A percentile compares a stretch with the other conserved stretches of the same genome.
Evolutionary conservation across 92 coral and sea anemone species (phyloP).

Genomic region (Montipora capitata): DNA sequence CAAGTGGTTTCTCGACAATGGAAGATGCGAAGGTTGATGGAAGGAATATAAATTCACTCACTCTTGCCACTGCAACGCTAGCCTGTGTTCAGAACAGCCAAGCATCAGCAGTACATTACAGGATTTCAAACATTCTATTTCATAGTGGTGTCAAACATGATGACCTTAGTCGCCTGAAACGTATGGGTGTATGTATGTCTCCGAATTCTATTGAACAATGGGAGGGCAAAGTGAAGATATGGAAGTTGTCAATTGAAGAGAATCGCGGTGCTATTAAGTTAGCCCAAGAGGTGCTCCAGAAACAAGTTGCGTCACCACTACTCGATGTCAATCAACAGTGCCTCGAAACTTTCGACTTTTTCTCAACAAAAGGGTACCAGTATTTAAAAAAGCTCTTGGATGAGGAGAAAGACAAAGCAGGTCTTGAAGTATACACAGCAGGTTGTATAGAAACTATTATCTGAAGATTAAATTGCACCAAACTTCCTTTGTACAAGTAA

Average conservation of each 20-base stretch:
- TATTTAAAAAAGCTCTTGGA: background rate
- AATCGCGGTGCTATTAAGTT: conserved; percentile 22
- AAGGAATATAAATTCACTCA: conserved; percentile 27
- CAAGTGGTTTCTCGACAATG: conserved; percentile 47
- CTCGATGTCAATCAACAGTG: conserved; percentile 14
- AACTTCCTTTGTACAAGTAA: background rate
- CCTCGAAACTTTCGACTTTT: conserved; percentile 5
- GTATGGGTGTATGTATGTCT: conserved; percentile 77
- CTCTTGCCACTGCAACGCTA: conserved; percentile 67
- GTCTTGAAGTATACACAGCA: background rate
- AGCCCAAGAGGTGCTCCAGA: conserved; percentile 7
- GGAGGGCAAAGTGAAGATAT: conserved; percentile 7
- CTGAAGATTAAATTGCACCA: no score
- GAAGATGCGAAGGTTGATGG: background rate
- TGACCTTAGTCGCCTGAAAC: conserved; percentile 68
- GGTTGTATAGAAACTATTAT: background rate
- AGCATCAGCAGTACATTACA: conserved; percentile 67
- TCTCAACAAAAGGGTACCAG: background rate
- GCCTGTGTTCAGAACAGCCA: conserved; percentile 60
- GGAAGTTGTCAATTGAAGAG: conserved; percentile 7
- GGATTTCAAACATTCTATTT: conserved; percentile 70
- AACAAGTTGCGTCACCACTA: conserved; percentile 16
- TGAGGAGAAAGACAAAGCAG: background rate
- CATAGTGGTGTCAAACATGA: conserved; percentile 73
- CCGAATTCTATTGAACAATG: conserved; percentile 6